These are phyloP conservation scores for Heliconius hewitsoni DNA, from an alignment of 1,140 invertebrate species.

Conservation along the genomic window DNA sequence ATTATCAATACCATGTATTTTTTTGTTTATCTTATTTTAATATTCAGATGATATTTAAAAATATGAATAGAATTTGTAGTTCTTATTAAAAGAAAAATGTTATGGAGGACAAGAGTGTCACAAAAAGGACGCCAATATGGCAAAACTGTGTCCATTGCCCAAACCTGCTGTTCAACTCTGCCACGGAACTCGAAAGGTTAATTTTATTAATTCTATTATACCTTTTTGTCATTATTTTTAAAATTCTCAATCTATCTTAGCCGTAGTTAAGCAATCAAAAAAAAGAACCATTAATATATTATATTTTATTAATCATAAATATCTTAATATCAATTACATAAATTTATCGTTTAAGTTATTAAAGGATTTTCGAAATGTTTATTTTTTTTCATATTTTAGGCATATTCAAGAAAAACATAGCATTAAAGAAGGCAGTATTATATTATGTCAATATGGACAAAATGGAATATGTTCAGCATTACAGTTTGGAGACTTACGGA, in stretches of 20 bases:
- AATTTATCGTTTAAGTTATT: neutral
- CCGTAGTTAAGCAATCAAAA: neutral
- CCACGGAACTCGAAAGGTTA: conserved; percentile 82
- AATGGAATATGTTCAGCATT: conserved; percentile 93
- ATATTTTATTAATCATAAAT: neutral
- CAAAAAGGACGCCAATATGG: conserved; percentile 74
- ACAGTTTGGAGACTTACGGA: conserved; percentile 93
- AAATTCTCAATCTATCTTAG: neutral
- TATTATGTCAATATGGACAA: conserved; percentile 93
- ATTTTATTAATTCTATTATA: conserved; percentile 13
- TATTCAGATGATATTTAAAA: conserved; percentile 49
- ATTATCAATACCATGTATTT: conserved; percentile 41
- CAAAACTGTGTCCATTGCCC: conserved; percentile 82
- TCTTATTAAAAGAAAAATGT: conserved; percentile 61
- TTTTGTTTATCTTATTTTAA: conserved; percentile 38
- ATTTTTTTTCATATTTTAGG: conserved; percentile 68
- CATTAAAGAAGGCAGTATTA: conserved; percentile 93
- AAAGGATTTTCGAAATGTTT: neutral
- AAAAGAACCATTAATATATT: no score
- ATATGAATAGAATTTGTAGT: conserved; percentile 35
- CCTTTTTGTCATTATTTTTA: conserved; percentile 10
- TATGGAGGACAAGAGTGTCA: conserved; percentile 71
- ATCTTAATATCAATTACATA: neutral
- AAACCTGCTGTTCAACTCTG: conserved; percentile 78
- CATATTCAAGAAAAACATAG: conserved; percentile 92